Evolutionary conservation across 2,888 invertebrate genomes (phyloP), one percentile per base, ranked within the genome.

Genomic region (Trissoscelio sp.): DNA sequence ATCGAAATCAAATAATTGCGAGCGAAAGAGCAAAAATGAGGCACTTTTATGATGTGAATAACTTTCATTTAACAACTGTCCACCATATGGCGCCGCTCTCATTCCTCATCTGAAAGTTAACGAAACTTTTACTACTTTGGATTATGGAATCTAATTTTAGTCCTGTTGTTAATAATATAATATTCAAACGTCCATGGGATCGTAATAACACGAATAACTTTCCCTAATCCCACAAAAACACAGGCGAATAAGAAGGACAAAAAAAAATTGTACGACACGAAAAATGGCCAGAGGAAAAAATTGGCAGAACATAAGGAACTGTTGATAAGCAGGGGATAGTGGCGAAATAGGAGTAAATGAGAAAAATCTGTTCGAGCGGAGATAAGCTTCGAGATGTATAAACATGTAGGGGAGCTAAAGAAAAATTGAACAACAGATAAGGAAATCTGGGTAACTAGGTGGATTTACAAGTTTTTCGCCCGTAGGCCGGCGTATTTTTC

Each of bases 11-110:
- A 53, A 70, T 70, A 78, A 78, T 57, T 64, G 37, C 64, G 14
- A 64, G 48, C 70, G 55, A 70, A 37, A 39, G 55, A 46, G 64
- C 66, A 66, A 72, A 79, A 72, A 72, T 53, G 72, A 48, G 70
- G 66, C 58, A 72, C 66, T 72, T 72, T 78, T 70, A 70, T 78
- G 78, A 44, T 42, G 53, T 42, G 64, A 72, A 72, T 78, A 78
- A 78, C 78, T 78, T 79, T 79, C 79, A 66, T 79, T 79, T 79
- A 79, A 72, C 79, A 79, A 79, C 79, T 79, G 79, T 79, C 72
- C 37, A 60, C 79, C 72, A 72, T 72, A 70, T 78, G 78, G 70
- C 64, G 64, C 42, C 64, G 67, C 67, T 67, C 77, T 77, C 77
- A 55, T 77, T 77, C 55, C 28, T 62, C 75, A 77, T 67, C 75